Base-by-base conservation (phyloP, 2,113 vertebrate species). In the Vireo altiloquus region DNA sequence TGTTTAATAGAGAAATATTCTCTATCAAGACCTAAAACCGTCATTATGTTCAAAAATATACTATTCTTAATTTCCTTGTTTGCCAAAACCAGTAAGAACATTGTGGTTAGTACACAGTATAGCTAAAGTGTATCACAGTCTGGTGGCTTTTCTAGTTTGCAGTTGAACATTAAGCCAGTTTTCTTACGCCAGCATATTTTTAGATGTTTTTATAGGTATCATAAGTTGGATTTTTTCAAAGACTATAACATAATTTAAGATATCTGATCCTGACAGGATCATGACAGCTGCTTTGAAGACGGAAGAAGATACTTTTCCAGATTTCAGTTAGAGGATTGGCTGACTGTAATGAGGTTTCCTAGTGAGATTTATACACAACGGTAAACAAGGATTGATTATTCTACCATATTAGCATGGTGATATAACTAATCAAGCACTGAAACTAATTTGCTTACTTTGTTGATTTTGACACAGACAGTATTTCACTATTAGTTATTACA, bases 301-400 rank as follows among this genome's bases (percentile, higher is more conserved):
- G 3, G 57, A 92, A 90, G 47, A 65, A 42, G 39, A 87, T 79
- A 53, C 11, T 57, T 65, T 2, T 2, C 30, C 57, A 50, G 61
- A 57, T 53, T 82, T 63, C 40, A 79, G 6, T 82, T 82, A 95
- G 42, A 95, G 54, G 25, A 76, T 10, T 92, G 46, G 50, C 65
- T 82, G 70, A 65, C 50, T 80, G 42, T 79, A 76, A 53, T 80
- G 90, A 60, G 54, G 78, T 72, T 76, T 59, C 75, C 61, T 68
- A 33, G 50, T 31, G 75, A 92, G 82, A 68, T 56, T 90, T 77
- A 54, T 68, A 86, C 52, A 44, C n/a, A 74, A 20, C 0, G 23
- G 66, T 82, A 77, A 95, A 66, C 35, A 91, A 85, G 13, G 74
- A 91, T 85, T 91, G 61, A 91, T 91, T 91, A 79, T 65, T 82